These are phyloP conservation scores for Camelus dromedarius DNA, from an alignment of 2,113 vertebrate genomes.

Conservation along the genomic window DNA sequence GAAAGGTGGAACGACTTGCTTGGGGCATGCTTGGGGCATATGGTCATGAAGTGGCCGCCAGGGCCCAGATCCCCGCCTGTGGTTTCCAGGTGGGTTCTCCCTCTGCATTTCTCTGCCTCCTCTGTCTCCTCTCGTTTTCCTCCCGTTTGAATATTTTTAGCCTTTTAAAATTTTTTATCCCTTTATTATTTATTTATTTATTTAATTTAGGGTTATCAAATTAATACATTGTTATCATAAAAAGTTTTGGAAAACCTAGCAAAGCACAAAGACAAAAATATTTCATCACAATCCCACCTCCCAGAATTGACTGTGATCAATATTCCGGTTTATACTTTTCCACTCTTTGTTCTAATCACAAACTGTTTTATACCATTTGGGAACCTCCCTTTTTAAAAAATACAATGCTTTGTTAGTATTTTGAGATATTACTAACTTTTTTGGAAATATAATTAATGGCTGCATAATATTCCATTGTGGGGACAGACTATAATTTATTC, in stretches of 20 bases:
- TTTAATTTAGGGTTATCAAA: not conserved
- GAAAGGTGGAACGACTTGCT: not conserved
- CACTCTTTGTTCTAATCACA: not conserved
- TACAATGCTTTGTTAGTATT: not conserved
- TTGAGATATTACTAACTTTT: not conserved
- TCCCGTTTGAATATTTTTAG: not conserved
- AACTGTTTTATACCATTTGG: not conserved
- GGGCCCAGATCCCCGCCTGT: not conserved
- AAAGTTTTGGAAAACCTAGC: not conserved
- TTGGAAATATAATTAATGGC: not conserved
- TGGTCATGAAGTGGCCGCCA: fast-evolving
- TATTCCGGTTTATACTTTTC: not conserved
- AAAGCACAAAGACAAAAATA: not conserved
- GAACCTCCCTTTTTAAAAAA: not conserved
- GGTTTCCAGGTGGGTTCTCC: not conserved
- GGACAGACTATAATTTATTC: not conserved
- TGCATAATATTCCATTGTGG: no score
- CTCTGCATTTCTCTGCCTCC: not conserved
- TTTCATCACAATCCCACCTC: not conserved
- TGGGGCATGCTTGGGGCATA: no score
- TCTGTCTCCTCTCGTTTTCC: not conserved
- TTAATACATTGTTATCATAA: not conserved
- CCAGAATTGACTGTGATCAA: not conserved
- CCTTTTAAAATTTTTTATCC: not conserved
- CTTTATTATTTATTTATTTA: no score